Evolutionary conservation across 2,888 invertebrate species (phyloP), one percentile per base, ranked within the genome.

Genomic region (Hoplodrina blanda): DNA sequence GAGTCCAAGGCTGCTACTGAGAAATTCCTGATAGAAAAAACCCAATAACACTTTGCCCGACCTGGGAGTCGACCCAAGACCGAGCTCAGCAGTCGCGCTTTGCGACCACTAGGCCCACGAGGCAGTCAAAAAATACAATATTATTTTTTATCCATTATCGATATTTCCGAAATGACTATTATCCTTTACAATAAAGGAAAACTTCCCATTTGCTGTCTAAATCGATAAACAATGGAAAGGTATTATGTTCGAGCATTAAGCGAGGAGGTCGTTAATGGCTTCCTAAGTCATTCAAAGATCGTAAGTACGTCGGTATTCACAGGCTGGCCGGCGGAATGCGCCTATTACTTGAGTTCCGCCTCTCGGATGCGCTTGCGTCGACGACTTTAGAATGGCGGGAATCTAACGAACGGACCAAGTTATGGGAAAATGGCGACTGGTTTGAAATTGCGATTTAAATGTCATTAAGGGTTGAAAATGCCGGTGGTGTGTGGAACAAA

Each of bases 341-440:
- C 90, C 88, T 91, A 91, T 93, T 92, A 79, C 92, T 88, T 78
- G 90, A 91, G 93, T 94, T 94, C 94, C 93, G 94, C 93, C 91
- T 93, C 87, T 90, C 83, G 85, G 90, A 89, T 91, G 91, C 88
- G 90, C 84, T 82, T 79, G 88, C 87, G 87, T 81, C 84, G 83
- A 77, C 85, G 86, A 82, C 85, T 84, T 79, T 87, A 90, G 89
- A 91, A 92, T 91, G 91, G 91, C 90, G 90, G 91, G 91, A 90
- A 91, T 87, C 83, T 85, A 80, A 78, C 72, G 61, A 81, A 76
- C 69, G 85, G 82, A 62, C 25, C 78, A 88, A 88, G 86, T 82
- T 73, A 86, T 65, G 80, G 75, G 83, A 81, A 78, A 75, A 84
- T 75, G 81, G 84, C 84, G 78, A 20, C 46, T n/a, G 30, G 13